Evolutionary conservation across 2,888 invertebrate genomes (phyloP).

Genomic region (Chromoteleia sp.): DNA sequence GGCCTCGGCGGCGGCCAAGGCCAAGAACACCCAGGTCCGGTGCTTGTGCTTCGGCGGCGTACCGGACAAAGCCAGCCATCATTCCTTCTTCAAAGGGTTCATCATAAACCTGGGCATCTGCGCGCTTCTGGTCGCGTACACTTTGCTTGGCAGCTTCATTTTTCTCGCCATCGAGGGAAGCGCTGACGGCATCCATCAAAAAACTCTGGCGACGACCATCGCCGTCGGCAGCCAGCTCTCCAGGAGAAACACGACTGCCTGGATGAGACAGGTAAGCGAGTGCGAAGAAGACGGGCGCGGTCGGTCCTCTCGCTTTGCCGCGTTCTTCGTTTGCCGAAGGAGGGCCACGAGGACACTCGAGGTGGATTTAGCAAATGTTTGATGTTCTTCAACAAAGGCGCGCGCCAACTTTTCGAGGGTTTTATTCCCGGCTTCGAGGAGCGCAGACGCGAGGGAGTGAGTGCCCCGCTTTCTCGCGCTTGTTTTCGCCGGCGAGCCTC

Average conservation of each 20-base stretch:
- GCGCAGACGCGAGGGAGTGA: not conserved
- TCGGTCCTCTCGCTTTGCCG: not conserved
- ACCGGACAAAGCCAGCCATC: conserved; percentile 83
- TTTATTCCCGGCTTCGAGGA: conserved; percentile 26
- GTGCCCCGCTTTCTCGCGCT: not conserved
- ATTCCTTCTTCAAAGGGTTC: conserved; percentile 89
- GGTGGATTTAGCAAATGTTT: conserved; percentile 45
- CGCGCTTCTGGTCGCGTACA: conserved; percentile 92
- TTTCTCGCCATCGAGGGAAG: conserved; percentile 94
- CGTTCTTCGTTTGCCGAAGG: not conserved
- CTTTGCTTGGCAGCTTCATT: conserved; percentile 91
- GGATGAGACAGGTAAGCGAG: conserved; percentile 81
- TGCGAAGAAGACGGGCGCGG: too few relatives aligned
- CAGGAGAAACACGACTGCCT: conserved; percentile 80
- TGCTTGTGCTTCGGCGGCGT: conserved; percentile 82
- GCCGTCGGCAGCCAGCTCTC: conserved; percentile 75
- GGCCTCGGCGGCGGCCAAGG: conserved; percentile 67
- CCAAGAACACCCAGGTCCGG: conserved; percentile 69
- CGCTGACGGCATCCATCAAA: conserved; percentile 85
- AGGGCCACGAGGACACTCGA: conserved; percentile 19
- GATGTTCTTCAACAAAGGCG: conserved; percentile 32
- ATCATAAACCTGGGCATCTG: conserved; percentile 94
- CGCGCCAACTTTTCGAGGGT: conserved; percentile 41
- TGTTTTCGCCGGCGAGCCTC: conserved; percentile 32
- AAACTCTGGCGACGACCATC: conserved; percentile 86